These are phyloP conservation scores for Upupa epops DNA, from an alignment of 2,113 vertebrate genomes.

Conservation along the genomic window DNA sequence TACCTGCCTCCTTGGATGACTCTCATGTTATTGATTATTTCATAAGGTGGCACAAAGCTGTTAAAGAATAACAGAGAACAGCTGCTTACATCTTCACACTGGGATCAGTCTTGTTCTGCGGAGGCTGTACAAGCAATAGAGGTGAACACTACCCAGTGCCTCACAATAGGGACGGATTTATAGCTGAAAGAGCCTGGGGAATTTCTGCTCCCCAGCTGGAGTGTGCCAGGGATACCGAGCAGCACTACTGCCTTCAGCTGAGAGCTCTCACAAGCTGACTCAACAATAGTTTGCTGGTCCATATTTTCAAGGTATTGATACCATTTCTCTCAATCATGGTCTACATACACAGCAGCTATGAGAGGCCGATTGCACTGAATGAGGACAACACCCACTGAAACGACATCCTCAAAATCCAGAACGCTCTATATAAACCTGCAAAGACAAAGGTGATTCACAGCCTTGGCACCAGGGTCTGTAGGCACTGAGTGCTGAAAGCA, in stretches of 20 bases:
- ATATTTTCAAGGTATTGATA: neutral
- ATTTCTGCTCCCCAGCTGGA: neutral
- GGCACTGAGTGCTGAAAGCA: neutral
- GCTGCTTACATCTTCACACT: neutral
- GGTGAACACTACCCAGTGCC: neutral
- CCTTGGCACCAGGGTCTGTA: neutral
- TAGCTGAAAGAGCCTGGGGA: neutral
- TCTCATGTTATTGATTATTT: neutral
- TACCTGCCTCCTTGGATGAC: neutral
- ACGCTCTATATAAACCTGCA: neutral
- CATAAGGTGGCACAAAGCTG: neutral
- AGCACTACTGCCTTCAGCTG: neutral
- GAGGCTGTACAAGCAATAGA: neutral
- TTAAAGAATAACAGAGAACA: neutral
- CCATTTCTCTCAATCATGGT: neutral
- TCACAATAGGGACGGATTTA: neutral
- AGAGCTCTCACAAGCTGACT: neutral
- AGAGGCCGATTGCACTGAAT: neutral
- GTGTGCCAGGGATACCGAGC: neutral
- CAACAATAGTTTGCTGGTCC: neutral
- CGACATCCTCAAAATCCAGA: neutral
- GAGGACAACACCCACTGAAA: neutral
- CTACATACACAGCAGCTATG: neutral
- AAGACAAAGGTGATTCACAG: neutral
- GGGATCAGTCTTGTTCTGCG: neutral